Conservation (phyloP, 2,113 vertebrate species). For the Spizaetus ornatus region DNA sequence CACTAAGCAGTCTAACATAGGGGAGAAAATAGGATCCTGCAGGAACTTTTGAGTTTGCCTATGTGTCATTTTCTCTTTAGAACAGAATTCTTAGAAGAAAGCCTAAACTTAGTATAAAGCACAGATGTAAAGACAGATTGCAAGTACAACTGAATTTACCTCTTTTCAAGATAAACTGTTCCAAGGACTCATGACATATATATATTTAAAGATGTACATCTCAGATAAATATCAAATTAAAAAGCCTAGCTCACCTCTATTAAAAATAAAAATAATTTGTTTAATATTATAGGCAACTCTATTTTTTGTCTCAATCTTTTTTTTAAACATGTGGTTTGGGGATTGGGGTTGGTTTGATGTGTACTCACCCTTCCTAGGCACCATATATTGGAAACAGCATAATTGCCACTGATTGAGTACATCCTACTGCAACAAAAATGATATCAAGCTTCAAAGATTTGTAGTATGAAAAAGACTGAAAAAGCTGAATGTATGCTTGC, state of each 20-base stretch:
- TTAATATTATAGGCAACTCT: background rate
- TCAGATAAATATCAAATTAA: background rate
- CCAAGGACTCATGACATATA: background rate
- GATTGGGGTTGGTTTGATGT: background rate
- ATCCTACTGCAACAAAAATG: background rate
- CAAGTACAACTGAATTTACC: background rate
- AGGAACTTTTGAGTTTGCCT: background rate
- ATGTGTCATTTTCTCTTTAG: background rate
- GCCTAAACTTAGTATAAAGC: background rate
- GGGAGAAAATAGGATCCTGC: background rate
- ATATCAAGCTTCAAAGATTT: background rate
- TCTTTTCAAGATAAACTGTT: background rate
- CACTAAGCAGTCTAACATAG: background rate
- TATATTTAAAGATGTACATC: background rate
- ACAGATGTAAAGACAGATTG: background rate
- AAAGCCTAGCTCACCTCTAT: background rate
- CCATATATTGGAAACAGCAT: background rate
- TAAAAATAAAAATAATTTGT: background rate
- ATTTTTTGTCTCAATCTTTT: background rate
- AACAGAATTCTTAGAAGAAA: background rate
- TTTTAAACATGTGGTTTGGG: background rate
- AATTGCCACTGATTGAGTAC: constrained; percentile 13
- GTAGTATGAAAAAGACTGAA: background rate
- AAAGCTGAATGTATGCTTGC: background rate
- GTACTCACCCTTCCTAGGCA: background rate